These are phyloP conservation scores for Lamellibrachia satsuma DNA, from an alignment of 2,888 invertebrate genomes.

Conservation along the genomic window DNA sequence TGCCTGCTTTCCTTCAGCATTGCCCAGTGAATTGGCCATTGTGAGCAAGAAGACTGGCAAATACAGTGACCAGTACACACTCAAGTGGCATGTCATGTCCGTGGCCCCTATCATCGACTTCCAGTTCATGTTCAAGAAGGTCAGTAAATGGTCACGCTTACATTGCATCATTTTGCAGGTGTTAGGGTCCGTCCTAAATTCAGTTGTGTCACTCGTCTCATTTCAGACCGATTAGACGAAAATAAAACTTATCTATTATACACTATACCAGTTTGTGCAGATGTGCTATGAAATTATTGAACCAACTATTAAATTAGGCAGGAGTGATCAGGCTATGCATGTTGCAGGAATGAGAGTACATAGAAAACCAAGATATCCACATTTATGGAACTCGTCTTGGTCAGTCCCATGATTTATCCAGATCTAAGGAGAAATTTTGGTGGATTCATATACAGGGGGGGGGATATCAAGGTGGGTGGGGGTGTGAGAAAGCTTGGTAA, in stretches of 20 bases:
- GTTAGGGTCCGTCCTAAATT: neutral
- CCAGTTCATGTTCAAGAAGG: neutral
- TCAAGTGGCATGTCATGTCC: neutral
- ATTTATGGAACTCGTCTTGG: too few relatives aligned
- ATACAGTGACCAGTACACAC: neutral
- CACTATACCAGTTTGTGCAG: too few relatives aligned
- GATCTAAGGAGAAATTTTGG: too few relatives aligned
- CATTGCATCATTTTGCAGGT: neutral
- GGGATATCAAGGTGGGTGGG: too few relatives aligned
- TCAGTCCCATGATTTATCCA: too few relatives aligned
- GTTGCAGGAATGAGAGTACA: too few relatives aligned
- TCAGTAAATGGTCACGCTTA: neutral
- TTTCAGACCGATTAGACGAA: neutral
- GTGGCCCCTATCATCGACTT: neutral
- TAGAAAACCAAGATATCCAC: too few relatives aligned
- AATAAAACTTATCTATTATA: neutral
- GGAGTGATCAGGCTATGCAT: too few relatives aligned
- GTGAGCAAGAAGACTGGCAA: neutral
- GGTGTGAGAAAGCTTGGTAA: too few relatives aligned
- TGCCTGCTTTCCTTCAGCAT: neutral
- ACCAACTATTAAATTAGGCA: too few relatives aligned
- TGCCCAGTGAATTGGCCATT: neutral
- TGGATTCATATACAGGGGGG: too few relatives aligned
- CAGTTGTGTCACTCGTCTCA: neutral
- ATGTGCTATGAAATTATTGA: too few relatives aligned